These are phyloP conservation scores for Oscheius myriophilus DNA, from an alignment of 2,888 invertebrate genomes.

Conservation along the genomic window DNA sequence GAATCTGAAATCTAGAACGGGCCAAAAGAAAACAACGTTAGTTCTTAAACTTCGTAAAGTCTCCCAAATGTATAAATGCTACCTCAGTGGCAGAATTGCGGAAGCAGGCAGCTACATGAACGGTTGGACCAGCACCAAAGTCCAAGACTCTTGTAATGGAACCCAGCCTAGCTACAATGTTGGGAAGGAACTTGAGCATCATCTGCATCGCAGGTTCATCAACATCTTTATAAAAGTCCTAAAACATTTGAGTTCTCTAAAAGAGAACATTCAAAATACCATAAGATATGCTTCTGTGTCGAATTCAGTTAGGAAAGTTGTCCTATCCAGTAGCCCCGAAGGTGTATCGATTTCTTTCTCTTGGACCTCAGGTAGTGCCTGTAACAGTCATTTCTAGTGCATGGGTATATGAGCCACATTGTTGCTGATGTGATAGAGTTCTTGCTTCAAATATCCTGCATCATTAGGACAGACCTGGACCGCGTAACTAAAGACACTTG, in stretches of 20 bases:
- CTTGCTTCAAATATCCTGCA: too few relatives aligned
- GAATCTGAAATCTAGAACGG: constrained; percentile 49
- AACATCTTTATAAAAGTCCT: constrained; percentile 66
- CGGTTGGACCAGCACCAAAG: constrained; percentile 65
- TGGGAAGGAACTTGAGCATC: constrained; percentile 66
- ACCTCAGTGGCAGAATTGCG: constrained; percentile 60
- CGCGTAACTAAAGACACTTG: constrained; percentile 20
- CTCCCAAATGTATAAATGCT: constrained; percentile 1
- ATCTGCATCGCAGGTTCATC: constrained; percentile 69
- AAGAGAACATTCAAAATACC: constrained; percentile 9
- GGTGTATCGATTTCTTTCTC: constrained; percentile 13
- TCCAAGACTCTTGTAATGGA: constrained; percentile 44
- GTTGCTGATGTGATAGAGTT: too few relatives aligned
- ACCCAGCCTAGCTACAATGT: constrained; percentile 60
- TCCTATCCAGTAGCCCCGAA: constrained; percentile 47
- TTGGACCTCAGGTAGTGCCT: constrained; percentile 10
- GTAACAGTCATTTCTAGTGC: not conserved
- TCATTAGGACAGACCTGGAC: constrained; percentile 8
- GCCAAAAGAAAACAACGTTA: not conserved
- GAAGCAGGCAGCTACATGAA: constrained; percentile 66
- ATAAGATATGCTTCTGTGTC: constrained; percentile 60
- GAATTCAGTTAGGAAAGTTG: constrained; percentile 59
- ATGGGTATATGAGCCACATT: not conserved
- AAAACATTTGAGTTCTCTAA: constrained; percentile 16
- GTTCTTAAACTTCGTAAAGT: constrained; percentile 5